Percentiles rank a stretch among this genome's conserved stretches.
phyloP scores from a whole-genome alignment of 1,140 invertebrate species.

The Atta cephalotes region DNA sequence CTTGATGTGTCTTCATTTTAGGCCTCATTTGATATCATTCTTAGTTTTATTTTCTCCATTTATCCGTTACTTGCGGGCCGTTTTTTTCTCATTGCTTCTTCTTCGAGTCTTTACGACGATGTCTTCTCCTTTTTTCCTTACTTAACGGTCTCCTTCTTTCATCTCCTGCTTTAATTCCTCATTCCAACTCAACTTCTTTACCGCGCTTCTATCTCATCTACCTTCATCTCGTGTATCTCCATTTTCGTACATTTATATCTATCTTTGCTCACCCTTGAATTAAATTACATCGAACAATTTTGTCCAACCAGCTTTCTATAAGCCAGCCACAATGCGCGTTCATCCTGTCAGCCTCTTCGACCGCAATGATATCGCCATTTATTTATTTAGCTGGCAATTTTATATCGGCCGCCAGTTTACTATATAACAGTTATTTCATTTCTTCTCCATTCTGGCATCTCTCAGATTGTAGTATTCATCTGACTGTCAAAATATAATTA shows the following conservation, averaged over 20 bases:
- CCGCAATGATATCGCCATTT: neutral
- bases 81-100: neutral
- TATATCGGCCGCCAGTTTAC: neutral
- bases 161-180: neutral
- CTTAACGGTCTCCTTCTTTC: constrained; percentile 32
- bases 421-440: neutral
- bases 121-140: constrained; percentile 7
- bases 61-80: neutral
- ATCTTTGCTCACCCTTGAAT: constrained; percentile 72
- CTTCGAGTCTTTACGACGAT: neutral
- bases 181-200: constrained; percentile 18
- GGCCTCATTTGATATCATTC: neutral
- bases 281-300: constrained; percentile 69
- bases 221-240: constrained; percentile 34
- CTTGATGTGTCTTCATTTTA: constrained; percentile 18
- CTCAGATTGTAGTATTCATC: neutral
- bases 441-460: neutral
- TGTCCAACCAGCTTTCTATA: constrained; percentile 39
- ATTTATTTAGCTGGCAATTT: constrained; percentile 36
- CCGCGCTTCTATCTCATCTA: constrained; percentile 35
- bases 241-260: constrained; percentile 69
- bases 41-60: neutral
- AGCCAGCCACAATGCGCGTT: constrained; percentile 18
- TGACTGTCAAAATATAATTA: neutral
- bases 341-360: constrained; percentile 11